These are phyloP conservation scores for Metalampra italica DNA, from an alignment of 2,888 invertebrate species.

Conservation along the genomic window DNA sequence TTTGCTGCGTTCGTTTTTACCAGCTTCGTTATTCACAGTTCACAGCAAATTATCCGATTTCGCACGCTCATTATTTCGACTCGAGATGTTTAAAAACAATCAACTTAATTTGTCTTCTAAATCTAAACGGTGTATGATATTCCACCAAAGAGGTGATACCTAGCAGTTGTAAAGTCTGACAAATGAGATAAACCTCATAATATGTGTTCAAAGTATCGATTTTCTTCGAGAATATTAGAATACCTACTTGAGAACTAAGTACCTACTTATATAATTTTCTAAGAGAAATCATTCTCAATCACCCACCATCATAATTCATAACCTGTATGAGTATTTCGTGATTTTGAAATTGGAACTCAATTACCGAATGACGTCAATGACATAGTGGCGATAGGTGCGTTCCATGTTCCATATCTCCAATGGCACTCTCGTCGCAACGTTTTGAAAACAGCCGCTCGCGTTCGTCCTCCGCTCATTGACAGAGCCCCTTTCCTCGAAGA, in stretches of 20 bases:
- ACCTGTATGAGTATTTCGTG: neutral
- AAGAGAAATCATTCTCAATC: no score
- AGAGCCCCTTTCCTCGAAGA: slow-evolving; percentile 50
- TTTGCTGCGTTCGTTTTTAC: slow-evolving; percentile 7
- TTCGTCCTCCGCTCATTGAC: slow-evolving; percentile 44
- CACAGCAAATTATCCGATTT: slow-evolving; percentile 11
- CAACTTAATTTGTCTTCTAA: neutral
- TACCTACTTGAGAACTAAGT: no score
- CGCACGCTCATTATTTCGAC: slow-evolving; percentile 10
- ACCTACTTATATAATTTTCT: no score
- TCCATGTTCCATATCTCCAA: neutral
- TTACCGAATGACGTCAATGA: neutral
- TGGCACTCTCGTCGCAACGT: slow-evolving; percentile 34
- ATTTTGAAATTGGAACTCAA: neutral
- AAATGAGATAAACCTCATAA: no score
- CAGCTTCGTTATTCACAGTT: slow-evolving; percentile 13
- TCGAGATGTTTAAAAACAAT: neutral
- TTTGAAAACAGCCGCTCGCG: slow-evolving; percentile 52
- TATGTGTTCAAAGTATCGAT: no score
- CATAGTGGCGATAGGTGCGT: neutral
- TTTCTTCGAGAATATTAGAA: no score
- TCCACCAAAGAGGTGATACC: no score
- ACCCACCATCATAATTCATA: no score
- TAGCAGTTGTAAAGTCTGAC: no score
- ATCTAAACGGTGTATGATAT: neutral